Evolutionary conservation across 2,113 vertebrate species (phyloP).

Genomic region (Oreochromis aureus): DNA sequence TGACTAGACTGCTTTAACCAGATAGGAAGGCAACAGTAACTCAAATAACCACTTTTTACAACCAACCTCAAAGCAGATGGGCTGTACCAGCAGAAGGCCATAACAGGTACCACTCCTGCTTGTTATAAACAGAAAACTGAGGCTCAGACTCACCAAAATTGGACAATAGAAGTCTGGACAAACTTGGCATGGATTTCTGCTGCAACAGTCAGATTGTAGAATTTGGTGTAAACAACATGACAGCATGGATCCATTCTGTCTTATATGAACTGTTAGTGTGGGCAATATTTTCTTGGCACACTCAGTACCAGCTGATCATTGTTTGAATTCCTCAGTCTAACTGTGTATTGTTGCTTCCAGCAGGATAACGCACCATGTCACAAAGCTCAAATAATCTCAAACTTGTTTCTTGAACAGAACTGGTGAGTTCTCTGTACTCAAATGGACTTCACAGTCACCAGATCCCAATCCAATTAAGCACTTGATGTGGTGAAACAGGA

Average conservation of each 20-base stretch:
- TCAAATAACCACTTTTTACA: neutral
- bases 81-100: neutral
- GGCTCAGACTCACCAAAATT: neutral
- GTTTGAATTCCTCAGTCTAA: neutral
- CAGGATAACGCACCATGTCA: neutral
- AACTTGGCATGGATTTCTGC: neutral
- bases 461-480: neutral
- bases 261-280: neutral
- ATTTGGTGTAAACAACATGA: neutral
- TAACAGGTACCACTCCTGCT: neutral
- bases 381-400: neutral
- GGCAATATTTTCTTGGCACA: neutral
- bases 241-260: neutral
- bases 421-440: neutral
- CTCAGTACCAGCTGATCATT: neutral
- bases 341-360: neutral
- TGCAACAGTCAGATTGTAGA: neutral
- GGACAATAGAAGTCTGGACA: neutral
- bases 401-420: neutral
- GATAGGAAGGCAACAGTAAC: neutral
- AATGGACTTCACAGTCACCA: neutral
- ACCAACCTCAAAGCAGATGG: neutral
- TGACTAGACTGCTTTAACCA: neutral
- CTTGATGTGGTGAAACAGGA: neutral
- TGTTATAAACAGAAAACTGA: neutral